Percentiles rank a stretch among this genome's conserved stretches.
Conservation (phyloP, 92 coral and sea anemone species). For the Blastomussa wellsi region DNA sequence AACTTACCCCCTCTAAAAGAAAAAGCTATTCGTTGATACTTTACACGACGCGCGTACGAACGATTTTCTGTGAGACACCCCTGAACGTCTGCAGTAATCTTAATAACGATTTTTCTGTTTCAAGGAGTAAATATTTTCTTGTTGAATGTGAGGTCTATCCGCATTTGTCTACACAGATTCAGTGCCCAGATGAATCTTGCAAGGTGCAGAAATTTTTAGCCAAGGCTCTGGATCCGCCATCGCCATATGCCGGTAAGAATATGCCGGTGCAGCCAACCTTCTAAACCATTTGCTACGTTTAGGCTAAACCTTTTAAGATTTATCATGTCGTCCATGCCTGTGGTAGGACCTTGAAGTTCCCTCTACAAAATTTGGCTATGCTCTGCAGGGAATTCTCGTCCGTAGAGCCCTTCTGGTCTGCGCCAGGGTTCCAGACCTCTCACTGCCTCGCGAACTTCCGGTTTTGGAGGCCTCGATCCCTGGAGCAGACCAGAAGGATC, state of each 20-base stretch:
- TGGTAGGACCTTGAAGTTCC: not conserved
- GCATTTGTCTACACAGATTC: conserved; percentile 9
- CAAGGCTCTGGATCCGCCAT: conserved; percentile 88
- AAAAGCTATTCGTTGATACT: not conserved
- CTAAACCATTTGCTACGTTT: not conserved
- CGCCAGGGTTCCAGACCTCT: no score
- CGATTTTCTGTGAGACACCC: no score
- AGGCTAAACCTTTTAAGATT: not conserved
- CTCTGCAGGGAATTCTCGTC: no score
- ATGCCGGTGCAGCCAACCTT: no score
- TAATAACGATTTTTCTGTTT: no score
- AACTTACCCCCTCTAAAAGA: no score
- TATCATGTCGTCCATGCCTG: not conserved
- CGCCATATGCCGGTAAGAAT: conserved; percentile 65
- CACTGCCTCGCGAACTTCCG: no score
- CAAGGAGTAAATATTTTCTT: not conserved
- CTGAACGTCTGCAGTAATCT: no score
- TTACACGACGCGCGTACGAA: no score
- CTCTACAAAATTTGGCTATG: not conserved
- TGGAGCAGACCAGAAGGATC: no score
- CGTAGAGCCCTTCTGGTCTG: no score
- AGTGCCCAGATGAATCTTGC: conserved; percentile 8
- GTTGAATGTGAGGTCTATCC: not conserved
- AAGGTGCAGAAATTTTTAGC: conserved; percentile 65
- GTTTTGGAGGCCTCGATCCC: no score